Conservation (phyloP, 2,888 invertebrate genomes). For the Ormyrus nitidulus region DNA sequence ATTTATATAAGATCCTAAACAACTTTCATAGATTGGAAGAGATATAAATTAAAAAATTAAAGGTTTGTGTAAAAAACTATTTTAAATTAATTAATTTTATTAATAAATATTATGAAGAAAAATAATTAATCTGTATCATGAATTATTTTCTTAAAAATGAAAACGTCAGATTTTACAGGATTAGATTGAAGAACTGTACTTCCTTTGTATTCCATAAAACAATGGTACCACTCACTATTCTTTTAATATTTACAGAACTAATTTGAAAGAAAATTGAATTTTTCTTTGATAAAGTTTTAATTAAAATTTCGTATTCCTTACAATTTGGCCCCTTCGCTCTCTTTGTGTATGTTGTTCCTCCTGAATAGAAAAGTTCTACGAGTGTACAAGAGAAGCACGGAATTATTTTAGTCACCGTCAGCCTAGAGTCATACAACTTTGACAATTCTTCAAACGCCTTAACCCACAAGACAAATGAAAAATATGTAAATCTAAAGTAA, state of each 20-base stretch:
- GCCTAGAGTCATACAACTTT: conserved; percentile 33
- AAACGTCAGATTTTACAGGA: no score
- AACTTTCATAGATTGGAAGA: no score
- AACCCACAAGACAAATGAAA: conserved; percentile 33
- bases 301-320: conserved; percentile 34
- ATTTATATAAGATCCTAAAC: no score
- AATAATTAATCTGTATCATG: no score
- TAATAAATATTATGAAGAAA: no score
- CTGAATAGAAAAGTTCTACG: conserved; percentile 31
- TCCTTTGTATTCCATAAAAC: no score
- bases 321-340: conserved; percentile 1
- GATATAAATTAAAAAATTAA: no score
- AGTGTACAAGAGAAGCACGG: neutral
- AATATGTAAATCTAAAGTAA: conserved; percentile 45
- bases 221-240: no score
- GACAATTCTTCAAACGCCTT: conserved; percentile 41
- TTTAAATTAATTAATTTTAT: no score
- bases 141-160: no score
- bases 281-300: conserved; percentile 39
- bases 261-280: conserved; percentile 29
- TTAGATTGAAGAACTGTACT: no score
- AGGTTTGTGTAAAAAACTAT: no score
- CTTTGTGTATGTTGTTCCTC: conserved; percentile 6
- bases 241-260: neutral
- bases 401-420: conserved; percentile 31